Evolutionary conservation across 2,113 vertebrate species (phyloP).

Genomic region (Dromaius novaehollandiae): DNA sequence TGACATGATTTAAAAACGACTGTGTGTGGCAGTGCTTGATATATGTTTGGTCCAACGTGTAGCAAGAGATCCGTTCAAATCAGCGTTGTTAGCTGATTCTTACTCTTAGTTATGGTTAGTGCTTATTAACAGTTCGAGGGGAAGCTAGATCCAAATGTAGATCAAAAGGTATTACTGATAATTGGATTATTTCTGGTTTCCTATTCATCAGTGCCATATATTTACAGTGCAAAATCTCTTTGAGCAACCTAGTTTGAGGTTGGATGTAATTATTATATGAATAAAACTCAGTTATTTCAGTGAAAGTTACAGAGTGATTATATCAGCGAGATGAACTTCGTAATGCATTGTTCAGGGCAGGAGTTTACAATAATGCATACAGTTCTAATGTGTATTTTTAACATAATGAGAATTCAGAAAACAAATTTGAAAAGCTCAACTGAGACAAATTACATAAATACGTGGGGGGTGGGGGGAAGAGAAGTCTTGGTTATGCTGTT

Average conservation of each 20-base stretch:
- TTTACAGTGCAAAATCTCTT: not conserved
- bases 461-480: not conserved
- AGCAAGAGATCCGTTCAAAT: not conserved
- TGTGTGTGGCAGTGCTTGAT: fast-evolving
- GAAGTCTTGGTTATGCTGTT: not conserved
- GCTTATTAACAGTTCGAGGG: not conserved
- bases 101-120: not conserved
- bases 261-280: not conserved
- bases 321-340: not conserved
- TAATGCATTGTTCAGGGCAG: too few relatives aligned
- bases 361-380: too few relatives aligned
- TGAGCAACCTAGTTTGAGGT: not conserved
- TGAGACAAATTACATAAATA: not conserved
- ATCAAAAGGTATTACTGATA: not conserved
- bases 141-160: not conserved
- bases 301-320: not conserved
- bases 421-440: too few relatives aligned
- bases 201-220: not conserved
- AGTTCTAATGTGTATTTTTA: too few relatives aligned
- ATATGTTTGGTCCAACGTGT: not conserved
- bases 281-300: not conserved
- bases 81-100: not conserved
- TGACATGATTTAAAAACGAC: fast-evolving
- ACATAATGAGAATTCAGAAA: too few relatives aligned
- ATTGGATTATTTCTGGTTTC: not conserved